Evolutionary conservation across 2,888 invertebrate species (phyloP), one percentile per base, ranked within the genome.

Genomic region (Esperia sulphurella): DNA sequence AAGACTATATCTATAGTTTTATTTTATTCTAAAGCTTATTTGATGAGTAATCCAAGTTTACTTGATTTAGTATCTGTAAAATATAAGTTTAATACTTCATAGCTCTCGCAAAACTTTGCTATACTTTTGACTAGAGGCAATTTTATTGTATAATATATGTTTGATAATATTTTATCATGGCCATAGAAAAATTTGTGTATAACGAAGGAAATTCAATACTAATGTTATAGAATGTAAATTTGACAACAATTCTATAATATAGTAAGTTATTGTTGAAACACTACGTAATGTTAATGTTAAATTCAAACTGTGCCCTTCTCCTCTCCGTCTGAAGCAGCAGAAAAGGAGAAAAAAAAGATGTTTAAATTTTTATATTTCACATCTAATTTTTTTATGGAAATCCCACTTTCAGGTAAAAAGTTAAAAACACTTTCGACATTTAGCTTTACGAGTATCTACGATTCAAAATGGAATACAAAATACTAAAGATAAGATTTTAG

Each of bases 281-380:
- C 76, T 81, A 78, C 78, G 66, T 73, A 74, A 74, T 75, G 72
- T 73, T 68, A 71, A 71, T 69, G 71, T 21, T 21, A 21, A 21
- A 75, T 79, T 78, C 76, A 85, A 81, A 80, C 78, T 78, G 77
- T 79, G 80, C 83, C 88, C 81, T 86, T 85, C 77, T 83, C 85
- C 83, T 75, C 80, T 77, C 85, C 87, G 82, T 77, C 76, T 77
- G 73, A 60, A 74, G 88, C 88, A 84, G 89, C 88, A 80, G 81
- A 78, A 85, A 88, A 88, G 84, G 75, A 75, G 75, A 75, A 77
- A 78, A 77, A 78, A 75, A 76, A 69, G 66, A 63, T 66, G 71
- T 70, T 67, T 68, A 69, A 66, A 50, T 50, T 51, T 52, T 45
- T 40, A 50, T 52, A 52, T 48, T 51, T 41, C 50, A 59, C 49